These are phyloP conservation scores for Ailurus styani DNA, from an alignment of 2,113 vertebrate species.

Conservation along the genomic window DNA sequence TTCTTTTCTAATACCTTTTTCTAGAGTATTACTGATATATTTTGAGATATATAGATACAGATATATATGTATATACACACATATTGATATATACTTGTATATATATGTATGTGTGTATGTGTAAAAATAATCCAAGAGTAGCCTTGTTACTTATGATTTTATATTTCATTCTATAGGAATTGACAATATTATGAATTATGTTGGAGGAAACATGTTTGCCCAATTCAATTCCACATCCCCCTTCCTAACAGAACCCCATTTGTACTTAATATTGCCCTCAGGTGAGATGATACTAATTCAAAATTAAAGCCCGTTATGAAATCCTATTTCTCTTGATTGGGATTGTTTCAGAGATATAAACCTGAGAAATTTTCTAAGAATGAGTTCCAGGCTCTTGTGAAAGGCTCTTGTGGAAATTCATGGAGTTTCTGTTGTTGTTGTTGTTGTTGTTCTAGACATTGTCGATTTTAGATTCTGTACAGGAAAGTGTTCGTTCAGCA, in stretches of 20 bases:
- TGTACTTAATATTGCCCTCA: not conserved
- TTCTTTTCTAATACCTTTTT: not conserved
- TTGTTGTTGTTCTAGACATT: not conserved
- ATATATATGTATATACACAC: not conserved
- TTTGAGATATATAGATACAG: no score
- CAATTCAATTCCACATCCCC: not conserved
- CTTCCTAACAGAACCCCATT: not conserved
- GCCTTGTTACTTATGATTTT: not conserved
- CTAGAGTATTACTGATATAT: not conserved
- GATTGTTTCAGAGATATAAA: not conserved
- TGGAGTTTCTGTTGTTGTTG: not conserved
- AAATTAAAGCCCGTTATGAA: not conserved
- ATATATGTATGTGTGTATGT: not conserved
- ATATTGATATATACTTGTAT: no score
- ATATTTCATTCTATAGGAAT: not conserved
- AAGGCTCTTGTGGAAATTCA: not conserved
- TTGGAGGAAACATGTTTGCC: not conserved
- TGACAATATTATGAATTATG: not conserved
- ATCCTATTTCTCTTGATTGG: not conserved
- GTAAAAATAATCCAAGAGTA: not conserved
- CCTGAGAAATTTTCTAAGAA: not conserved
- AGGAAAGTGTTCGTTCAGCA: not conserved
- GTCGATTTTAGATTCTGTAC: not conserved
- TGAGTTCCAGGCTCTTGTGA: not conserved
- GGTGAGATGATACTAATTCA: not conserved